Base-by-base conservation (phyloP, 2,888 invertebrate genomes). In the Amphiduros pacificus region DNA sequence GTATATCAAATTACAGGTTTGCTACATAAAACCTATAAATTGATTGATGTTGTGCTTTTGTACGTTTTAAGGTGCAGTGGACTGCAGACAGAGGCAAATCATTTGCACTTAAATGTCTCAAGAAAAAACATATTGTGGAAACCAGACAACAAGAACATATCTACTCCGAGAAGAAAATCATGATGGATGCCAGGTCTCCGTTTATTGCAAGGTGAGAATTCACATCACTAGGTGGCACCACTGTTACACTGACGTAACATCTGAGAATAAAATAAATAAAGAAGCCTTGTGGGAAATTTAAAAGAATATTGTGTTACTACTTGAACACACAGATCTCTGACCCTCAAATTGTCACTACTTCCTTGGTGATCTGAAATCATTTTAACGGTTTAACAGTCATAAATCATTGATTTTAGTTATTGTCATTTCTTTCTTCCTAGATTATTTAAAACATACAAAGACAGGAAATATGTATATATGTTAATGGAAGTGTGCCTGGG, bases 401-500 rank as follows among this genome's bases (percentile, higher is more conserved):
- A 14, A 36, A 36, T 17, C 11, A 36, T 36, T 9, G 9, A 14
- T 9, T 17, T 14, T 17, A 14, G n/a, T 17, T 48, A 9, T 20
- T 48, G 49, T n/a, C n/a, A 11, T 50, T 29, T 14, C 20, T 51
- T 68, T 57, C 54, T 56, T 67, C 83, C 67, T 79, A 93, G 94
- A 77, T 84, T 97, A 62, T 94, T 90, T 82, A 89, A 89, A 73
- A 97, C 96, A 1, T 96, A 90, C 82, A 91, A 91, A 75, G 95
- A 97, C 83, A 88, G 87, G 63, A 94, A 94, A 79, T 94, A 91
- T 81, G 90, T 97, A 1, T 97, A 96, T 81, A 94, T 96, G 85
- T 84, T 97, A 53, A 91, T 97, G 91, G 97, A 97, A 84, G 90
- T 91, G 0, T 93, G 95, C 74, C 86, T 97, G 57, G 96, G 96